These are phyloP conservation scores for Drosophila greeni DNA, from an alignment of 2,888 invertebrate genomes.

Conservation along the genomic window DNA sequence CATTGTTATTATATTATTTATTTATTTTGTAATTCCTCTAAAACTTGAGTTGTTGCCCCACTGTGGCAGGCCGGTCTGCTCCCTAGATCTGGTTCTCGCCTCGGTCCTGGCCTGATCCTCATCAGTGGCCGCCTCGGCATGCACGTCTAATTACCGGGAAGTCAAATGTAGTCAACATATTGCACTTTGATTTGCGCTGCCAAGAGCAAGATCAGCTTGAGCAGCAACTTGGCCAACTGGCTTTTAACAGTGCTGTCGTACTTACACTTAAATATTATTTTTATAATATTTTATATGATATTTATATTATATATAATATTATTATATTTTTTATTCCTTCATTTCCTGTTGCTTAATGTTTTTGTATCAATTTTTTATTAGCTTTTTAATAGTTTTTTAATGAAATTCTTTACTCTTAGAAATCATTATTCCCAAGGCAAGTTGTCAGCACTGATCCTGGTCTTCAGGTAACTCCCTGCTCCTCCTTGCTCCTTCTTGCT, in stretches of 20 bases:
- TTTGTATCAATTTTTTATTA: neutral
- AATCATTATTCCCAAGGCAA: neutral
- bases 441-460: conserved; percentile 2
- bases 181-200: conserved; percentile 72
- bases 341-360: neutral
- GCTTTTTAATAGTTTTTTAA: neutral
- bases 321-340: neutral
- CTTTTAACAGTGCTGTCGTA: conserved; percentile 1
- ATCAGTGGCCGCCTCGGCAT: conserved; percentile 51
- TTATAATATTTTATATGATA: no score
- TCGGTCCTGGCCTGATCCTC: conserved; percentile 1
- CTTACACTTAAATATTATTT: no score
- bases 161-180: conserved; percentile 75
- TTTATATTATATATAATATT: no score
- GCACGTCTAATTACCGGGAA: conserved; percentile 74
- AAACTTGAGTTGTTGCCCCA: neutral
- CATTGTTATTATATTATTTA: no score
- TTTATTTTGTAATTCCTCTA: no score
- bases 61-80: neutral
- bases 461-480: no score
- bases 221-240: conserved; percentile 6
- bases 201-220: conserved; percentile 49
- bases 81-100: conserved; percentile 4
- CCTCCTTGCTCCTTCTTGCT: no score
- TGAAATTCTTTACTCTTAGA: neutral